Percentiles rank a stretch among this genome's conserved stretches.
Conservation (phyloP, 2,113 vertebrate genomes). For the Tursiops truncatus region DNA sequence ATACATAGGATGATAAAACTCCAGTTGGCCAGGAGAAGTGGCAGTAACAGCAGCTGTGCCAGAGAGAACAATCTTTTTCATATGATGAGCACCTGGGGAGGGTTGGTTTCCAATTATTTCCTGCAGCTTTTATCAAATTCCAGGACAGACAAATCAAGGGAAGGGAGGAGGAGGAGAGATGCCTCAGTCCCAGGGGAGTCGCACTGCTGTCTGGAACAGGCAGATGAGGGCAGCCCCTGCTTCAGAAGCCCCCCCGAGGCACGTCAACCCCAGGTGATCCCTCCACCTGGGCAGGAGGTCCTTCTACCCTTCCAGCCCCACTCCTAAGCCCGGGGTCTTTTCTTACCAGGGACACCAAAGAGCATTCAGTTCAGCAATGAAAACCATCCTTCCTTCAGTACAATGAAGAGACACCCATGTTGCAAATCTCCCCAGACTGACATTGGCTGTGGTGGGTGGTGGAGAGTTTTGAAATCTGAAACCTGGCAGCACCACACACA, state of each 20-base stretch:
- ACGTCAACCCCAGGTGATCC: neutral
- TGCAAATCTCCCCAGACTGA: neutral
- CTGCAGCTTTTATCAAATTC: neutral
- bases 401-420: neutral
- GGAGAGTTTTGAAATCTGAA: neutral
- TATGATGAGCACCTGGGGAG: neutral
- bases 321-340: neutral
- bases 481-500: fast-evolving
- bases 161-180: neutral
- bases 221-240: neutral
- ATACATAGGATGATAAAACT: neutral
- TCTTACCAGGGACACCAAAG: neutral
- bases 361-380: neutral
- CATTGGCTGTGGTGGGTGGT: neutral
- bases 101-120: neutral
- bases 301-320: neutral
- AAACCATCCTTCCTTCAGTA: neutral
- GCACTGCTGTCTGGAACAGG: neutral
- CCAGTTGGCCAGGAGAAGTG: neutral
- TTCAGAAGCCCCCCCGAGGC: neutral
- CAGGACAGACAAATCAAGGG: neutral
- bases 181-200: fast-evolving
- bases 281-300: neutral
- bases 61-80: neutral
- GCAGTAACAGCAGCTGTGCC: neutral